phyloP scores from a whole-genome alignment of 2,797 vertebrate species.

The Lutjanus campechanus region DNA sequence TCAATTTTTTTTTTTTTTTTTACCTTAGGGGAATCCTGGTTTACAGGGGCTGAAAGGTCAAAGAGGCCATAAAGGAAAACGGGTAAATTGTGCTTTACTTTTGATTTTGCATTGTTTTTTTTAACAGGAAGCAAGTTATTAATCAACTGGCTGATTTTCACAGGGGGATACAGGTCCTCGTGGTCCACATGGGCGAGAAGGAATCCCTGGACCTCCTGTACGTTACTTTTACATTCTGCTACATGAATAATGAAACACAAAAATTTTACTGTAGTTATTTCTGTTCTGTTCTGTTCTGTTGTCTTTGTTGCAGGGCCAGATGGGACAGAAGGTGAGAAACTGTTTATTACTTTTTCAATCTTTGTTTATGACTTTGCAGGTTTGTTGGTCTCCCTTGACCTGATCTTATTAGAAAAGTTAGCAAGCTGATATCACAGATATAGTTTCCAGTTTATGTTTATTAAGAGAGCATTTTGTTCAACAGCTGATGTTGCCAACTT shows the following conservation, averaged over 20 bases:
- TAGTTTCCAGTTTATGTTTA: background rate
- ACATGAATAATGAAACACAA: background rate
- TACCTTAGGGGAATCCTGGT: constrained; percentile 80
- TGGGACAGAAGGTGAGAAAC: constrained; percentile 80
- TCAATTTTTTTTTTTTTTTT: too few relatives aligned
- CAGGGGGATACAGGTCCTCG: constrained; percentile 81
- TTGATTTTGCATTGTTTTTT: background rate
- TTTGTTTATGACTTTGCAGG: background rate
- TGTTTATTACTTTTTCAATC: background rate
- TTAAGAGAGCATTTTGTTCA: background rate
- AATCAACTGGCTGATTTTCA: constrained; percentile 26
- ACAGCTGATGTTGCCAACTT: background rate
- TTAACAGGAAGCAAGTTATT: background rate
- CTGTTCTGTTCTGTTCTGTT: constrained; percentile 11
- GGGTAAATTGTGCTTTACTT: constrained; percentile 54
- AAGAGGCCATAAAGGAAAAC: constrained; percentile 77
- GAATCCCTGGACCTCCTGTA: constrained; percentile 77
- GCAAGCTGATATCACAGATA: background rate
- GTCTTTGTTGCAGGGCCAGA: constrained; percentile 74
- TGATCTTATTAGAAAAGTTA: background rate
- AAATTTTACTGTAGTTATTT: constrained; percentile 5
- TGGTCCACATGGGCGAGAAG: constrained; percentile 76
- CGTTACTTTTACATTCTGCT: constrained; percentile 44
- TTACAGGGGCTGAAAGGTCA: constrained; percentile 73
- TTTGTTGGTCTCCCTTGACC: background rate